phyloP scores from a whole-genome alignment of 2,888 invertebrate species.

The Dasysyrphus albostriatus region DNA sequence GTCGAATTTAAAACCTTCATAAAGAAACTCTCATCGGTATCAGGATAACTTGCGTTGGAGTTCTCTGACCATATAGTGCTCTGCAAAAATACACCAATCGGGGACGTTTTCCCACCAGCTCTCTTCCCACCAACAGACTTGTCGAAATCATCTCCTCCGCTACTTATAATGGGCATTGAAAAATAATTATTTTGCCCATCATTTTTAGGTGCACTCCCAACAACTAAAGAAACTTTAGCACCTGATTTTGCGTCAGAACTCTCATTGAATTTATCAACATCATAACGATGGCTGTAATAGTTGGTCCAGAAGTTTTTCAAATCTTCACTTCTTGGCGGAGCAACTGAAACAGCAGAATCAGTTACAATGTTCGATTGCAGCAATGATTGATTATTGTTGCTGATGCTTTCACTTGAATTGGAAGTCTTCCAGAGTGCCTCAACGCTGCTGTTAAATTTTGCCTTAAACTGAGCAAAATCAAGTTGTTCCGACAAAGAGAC shows the following conservation, averaged over 20 bases:
- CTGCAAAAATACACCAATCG: constrained; percentile 84
- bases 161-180: constrained; percentile 77
- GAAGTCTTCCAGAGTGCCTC: constrained; percentile 88
- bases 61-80: constrained; percentile 85
- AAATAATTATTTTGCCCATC: constrained; percentile 78
- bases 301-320: constrained; percentile 80
- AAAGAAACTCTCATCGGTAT: constrained; percentile 80
- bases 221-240: background rate
- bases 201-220: constrained; percentile 10
- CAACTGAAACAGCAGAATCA: constrained; percentile 59
- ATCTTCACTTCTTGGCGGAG: constrained; percentile 77
- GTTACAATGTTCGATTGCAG: constrained; percentile 43
- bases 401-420: constrained; percentile 82
- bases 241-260: constrained; percentile 29
- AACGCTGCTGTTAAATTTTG: constrained; percentile 88
- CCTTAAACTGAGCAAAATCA: constrained; percentile 80
- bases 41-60: constrained; percentile 77
- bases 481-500: constrained; percentile 73
- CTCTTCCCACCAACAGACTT: constrained; percentile 75
- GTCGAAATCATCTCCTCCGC: constrained; percentile 77
- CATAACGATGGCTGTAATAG: constrained; percentile 79
- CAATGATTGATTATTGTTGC: constrained; percentile 25
- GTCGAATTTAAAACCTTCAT: constrained; percentile 78
- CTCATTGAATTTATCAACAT: constrained; percentile 76
- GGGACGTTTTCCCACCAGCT: constrained; percentile 74